Evolutionary conservation across 2,888 invertebrate species (phyloP), one percentile per base, ranked within the genome.

Genomic region (Alentia gelatinosa): DNA sequence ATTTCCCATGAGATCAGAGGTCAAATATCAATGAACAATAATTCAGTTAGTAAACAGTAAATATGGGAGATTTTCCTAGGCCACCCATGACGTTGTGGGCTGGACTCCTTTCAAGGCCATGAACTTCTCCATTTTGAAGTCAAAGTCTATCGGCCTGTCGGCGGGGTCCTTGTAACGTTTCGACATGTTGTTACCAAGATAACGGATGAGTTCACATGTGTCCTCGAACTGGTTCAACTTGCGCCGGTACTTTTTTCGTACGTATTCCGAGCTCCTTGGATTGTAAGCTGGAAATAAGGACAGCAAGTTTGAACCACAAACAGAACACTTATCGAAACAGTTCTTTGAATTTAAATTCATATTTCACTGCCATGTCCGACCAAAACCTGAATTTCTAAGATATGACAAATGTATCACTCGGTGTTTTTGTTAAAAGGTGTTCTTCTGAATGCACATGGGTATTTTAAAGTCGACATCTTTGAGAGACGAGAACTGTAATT

Each of bases 181-280:
- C 1, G 96, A 95, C 95, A 96, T 96, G 92, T 95, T 95, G 93
- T 95, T 94, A 35, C 96, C 95, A 0, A 96, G 94, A 91, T 96
- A 96, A 63, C 94, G 93, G 89, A 96, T 96, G 68, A 96, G 94
- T 89, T 95, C 93, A 93, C 96, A 96, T 3, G 95, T 95, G 56
- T 96, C 95, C 91, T 96, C 95, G 94, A 95, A 96, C 90, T 95
- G 93, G 91, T 94, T 93, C 91, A 96, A 92, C 90, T 96, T 96
- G 93, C 95, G 93, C 92, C 94, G 94, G 94, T 96, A 96, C 93
- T 96, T 96, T 92, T 95, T 95, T 47, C 95, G 93, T 12, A 96
- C 93, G 93, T 96, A 96, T 4, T 96, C 96, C 1, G 96, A 95
- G 93, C 95, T 96, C 90, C 95, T 96, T 1, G 95, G 96, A 93